Evolutionary conservation across 64 coral and sea anemone genomes (phyloP).

Genomic region (Montipora capricornis): DNA sequence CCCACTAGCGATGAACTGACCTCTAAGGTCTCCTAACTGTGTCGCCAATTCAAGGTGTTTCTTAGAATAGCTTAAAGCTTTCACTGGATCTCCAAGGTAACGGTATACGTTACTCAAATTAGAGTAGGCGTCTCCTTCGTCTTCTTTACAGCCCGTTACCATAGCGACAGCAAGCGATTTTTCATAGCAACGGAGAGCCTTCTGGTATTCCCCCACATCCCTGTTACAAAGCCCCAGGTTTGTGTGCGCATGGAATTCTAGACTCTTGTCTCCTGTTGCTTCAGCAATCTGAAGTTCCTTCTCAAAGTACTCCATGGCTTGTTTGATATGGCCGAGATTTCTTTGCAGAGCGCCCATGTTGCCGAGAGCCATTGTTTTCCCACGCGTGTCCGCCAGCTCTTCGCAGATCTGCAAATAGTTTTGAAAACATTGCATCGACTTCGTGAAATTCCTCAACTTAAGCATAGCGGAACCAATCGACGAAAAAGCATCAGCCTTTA

Average conservation of each 20-base stretch:
- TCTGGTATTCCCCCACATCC: not conserved
- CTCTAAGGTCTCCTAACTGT: slow-evolving; percentile 7
- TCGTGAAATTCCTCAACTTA: not conserved
- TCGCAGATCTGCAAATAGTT: slow-evolving; percentile 2
- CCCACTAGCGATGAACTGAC: slow-evolving; percentile 4
- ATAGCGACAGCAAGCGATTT: slow-evolving; percentile 27
- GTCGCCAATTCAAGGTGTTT: not conserved
- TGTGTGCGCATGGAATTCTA: slow-evolving; percentile 7
- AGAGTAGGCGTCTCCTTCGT: not conserved
- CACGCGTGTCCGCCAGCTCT: not conserved
- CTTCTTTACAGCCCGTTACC: not conserved
- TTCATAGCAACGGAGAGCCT: slow-evolving; percentile 8
- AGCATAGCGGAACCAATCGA: not conserved
- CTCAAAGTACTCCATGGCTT: slow-evolving; percentile 20
- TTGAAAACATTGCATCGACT: slow-evolving; percentile 4
- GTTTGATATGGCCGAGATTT: not conserved
- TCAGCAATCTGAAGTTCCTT: not conserved
- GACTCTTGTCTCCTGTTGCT: not conserved
- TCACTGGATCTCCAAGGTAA: slow-evolving; percentile 7
- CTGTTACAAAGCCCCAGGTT: slow-evolving; percentile 11
- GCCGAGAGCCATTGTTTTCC: not conserved
- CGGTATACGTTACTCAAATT: slow-evolving; percentile 17
- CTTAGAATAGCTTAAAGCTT: not conserved
- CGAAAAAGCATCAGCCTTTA: not conserved
- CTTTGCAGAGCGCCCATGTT: not conserved